Percentiles rank a stretch among this genome's conserved stretches.
phyloP scores from a whole-genome alignment of 2,797 vertebrate species.

The Sebastes alutus region DNA sequence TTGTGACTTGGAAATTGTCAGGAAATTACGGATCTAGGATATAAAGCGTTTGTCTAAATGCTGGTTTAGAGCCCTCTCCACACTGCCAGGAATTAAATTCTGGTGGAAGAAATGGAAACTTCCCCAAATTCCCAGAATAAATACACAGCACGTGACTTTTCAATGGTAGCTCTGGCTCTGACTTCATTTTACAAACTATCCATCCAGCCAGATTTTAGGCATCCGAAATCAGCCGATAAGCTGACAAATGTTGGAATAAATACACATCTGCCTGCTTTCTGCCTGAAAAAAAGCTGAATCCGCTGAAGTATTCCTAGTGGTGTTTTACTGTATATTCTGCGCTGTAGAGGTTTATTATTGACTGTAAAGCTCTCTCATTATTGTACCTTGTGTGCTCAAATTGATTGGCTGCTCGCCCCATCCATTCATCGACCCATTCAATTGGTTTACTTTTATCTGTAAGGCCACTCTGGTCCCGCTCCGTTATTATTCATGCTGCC shows the following conservation, averaged over 20 bases:
- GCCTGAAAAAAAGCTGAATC: not conserved
- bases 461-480: constrained; percentile 28
- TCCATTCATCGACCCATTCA: constrained; percentile 40
- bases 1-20: not conserved
- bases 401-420: constrained; percentile 53
- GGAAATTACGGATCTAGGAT: not conserved
- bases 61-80: not conserved
- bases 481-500: constrained; percentile 42
- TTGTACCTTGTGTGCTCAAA: constrained; percentile 30
- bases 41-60: not conserved
- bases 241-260: not conserved
- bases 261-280: not conserved
- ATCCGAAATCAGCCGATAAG: not conserved
- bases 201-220: not conserved
- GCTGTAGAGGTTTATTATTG: constrained; percentile 47
- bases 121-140: not conserved
- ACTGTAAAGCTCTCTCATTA: constrained; percentile 56
- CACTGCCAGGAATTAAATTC: not conserved
- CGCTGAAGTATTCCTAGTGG: constrained; percentile 1
- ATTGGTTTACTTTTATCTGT: constrained; percentile 54
- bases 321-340: constrained; percentile 6
- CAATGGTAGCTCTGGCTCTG: not conserved
- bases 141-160: not conserved
- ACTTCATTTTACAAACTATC: not conserved
- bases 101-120: not conserved